Base-by-base conservation (phyloP, 2,888 invertebrate species). In the Andrena hattorfiana region DNA sequence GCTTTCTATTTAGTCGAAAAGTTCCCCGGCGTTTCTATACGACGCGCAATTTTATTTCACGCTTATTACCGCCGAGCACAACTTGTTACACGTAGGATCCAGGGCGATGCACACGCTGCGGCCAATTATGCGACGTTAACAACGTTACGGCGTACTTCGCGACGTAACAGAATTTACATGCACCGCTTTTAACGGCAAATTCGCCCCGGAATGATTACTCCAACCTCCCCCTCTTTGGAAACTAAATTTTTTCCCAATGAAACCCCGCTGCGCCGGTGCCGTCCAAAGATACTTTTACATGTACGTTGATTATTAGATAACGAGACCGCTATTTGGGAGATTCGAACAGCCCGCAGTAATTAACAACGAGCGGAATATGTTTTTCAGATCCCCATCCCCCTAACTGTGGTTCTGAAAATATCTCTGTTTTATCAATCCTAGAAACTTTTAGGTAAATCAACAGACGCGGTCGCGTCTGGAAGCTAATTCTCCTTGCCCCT, bases 41-140 rank as follows among this genome's bases (percentile, higher is more conserved):
- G 26, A 20, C 20, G 62, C 8, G 42, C 62, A 81, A 81, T 72
- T 81, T 81, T 77, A 77, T 81, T 81, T 63, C 79, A 26, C 73
- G 79, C 72, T 77, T 81, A 81, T 74, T 73, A 70, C 73, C 42
- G 70, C 64, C 49, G 72, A 69, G 42, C 42, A 64, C 76, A 74
- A 78, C 71, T 81, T 73, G 77, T 77, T 83, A 73, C 69, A 4
- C 69, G 62, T 54, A n/a, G 51, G 63, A 68, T 59, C 28, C 63
- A 54, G 42, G 42, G 59, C 75, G 64, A 68, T 51, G 62, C 66
- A 23, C 42, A 26, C 8, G 6, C 16, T 2, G 51, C 73, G 51
- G 20, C 71, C 54, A 75, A 79, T 83, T 76, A 77, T 66, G 23
- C 60, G 28, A 67, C 60, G 59, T 81, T 81, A 83, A 81, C 81